Percentiles rank a stretch among this genome's conserved stretches.
Evolutionary conservation across 2,888 invertebrate species (phyloP).

Genomic region (Hirudinaria manillensis): DNA sequence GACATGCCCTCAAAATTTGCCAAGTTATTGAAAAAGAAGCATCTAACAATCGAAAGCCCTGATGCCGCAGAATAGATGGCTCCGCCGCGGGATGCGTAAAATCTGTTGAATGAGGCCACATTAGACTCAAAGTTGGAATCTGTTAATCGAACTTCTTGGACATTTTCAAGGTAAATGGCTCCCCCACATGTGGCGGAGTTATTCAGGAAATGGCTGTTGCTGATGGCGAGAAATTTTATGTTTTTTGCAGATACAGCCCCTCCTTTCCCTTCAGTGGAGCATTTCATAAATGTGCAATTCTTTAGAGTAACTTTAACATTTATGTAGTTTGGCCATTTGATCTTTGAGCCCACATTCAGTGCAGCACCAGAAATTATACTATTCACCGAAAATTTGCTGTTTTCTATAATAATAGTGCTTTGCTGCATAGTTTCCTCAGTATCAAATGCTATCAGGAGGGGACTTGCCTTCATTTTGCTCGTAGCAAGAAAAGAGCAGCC

Average conservation of each 20-base stretch:
- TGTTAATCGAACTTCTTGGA: not conserved
- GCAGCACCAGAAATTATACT: not conserved
- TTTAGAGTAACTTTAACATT: conserved; percentile 4
- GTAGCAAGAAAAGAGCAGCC: not conserved
- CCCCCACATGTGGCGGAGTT: not conserved
- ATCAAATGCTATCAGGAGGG: not conserved
- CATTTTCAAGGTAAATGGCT: not conserved
- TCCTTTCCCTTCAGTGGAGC: not conserved
- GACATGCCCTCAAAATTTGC: not conserved
- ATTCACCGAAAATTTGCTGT: not conserved
- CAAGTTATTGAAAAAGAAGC: not conserved
- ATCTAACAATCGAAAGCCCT: not conserved
- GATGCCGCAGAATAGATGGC: not conserved
- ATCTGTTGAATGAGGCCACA: not conserved
- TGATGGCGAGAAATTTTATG: not conserved
- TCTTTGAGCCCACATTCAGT: not conserved
- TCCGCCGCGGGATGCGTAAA: not conserved
- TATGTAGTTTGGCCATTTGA: not conserved
- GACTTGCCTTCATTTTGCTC: not conserved
- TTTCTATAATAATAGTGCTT: not conserved
- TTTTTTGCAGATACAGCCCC: not conserved
- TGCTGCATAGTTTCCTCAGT: not conserved
- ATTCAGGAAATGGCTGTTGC: not conserved
- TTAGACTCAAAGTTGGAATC: not conserved
- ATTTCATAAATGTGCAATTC: not conserved